Conservation (phyloP, 2,113 vertebrate species). For the Probosciger aterrimus region DNA sequence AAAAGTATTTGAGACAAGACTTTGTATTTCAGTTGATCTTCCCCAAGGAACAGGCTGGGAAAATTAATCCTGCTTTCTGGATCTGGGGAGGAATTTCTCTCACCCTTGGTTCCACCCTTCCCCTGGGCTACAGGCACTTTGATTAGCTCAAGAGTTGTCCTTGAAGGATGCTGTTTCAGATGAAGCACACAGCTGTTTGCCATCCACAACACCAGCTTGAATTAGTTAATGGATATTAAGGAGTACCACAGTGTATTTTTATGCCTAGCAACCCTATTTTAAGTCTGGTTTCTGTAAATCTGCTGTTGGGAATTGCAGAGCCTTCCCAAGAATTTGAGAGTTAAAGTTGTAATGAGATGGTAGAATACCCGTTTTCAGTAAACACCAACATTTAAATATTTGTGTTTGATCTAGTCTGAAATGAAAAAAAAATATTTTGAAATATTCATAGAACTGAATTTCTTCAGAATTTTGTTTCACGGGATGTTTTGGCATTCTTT, state of each 20-base stretch:
- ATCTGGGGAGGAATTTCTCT: neutral
- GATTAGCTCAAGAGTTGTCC: neutral
- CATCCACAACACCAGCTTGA: neutral
- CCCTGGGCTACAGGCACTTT: neutral
- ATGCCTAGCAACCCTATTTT: neutral
- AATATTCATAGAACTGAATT: slow-evolving; percentile 57
- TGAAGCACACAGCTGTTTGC: neutral
- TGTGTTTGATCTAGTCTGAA: slow-evolving; percentile 55
- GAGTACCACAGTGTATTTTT: neutral
- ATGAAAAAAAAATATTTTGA: slow-evolving; percentile 14
- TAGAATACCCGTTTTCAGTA: neutral
- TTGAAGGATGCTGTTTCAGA: neutral
- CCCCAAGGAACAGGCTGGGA: neutral
- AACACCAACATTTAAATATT: slow-evolving; percentile 50
- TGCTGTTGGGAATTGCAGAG: neutral
- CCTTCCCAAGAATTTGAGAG: neutral
- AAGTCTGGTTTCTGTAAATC: neutral
- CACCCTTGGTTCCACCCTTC: neutral
- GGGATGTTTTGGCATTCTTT: slow-evolving; percentile 45
- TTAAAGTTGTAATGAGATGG: slow-evolving; percentile 7
- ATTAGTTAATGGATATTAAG: neutral
- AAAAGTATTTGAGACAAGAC: neutral
- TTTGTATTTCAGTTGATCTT: neutral
- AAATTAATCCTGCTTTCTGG: neutral
- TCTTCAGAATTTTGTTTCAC: slow-evolving; percentile 48